Evolutionary conservation across 2,797 vertebrate genomes (phyloP).

Genomic region (Halcyon chelicuti): DNA sequence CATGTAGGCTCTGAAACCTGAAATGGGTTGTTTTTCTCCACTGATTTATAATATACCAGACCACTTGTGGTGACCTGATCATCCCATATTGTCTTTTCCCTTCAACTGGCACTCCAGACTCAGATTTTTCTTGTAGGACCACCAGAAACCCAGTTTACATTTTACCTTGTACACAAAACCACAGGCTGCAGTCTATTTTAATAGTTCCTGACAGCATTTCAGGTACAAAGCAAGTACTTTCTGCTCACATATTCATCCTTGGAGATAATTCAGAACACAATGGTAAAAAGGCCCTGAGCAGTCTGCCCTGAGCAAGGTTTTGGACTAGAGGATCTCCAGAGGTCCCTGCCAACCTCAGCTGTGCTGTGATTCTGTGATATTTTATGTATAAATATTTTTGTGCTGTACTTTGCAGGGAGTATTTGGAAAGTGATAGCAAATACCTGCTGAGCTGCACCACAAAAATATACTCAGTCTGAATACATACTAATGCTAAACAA

Average conservation of each 20-base stretch:
- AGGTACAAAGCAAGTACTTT: constrained; percentile 57
- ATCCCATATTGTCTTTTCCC: neutral
- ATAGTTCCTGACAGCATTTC: constrained; percentile 45
- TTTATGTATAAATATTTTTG: neutral
- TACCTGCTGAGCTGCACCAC: neutral
- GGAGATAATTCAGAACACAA: neutral
- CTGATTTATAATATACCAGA: neutral
- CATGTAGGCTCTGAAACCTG: neutral
- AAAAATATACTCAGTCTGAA: neutral
- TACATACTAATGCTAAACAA: neutral
- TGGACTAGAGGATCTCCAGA: constrained; percentile 5
- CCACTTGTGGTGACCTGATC: neutral
- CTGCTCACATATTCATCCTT: neutral
- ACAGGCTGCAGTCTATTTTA: constrained; percentile 14
- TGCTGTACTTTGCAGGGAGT: neutral
- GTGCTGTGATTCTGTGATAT: neutral
- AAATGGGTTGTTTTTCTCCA: neutral
- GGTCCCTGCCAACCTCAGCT: neutral
- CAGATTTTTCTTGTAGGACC: neutral
- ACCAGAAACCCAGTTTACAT: neutral
- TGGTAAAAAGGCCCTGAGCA: neutral
- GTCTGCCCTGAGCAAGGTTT: neutral
- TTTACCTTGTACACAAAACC: neutral
- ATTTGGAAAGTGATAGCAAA: neutral
- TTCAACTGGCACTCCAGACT: neutral